Evolutionary conservation across 2,797 vertebrate genomes (phyloP).

Genomic region (Onychomys arenicola): DNA sequence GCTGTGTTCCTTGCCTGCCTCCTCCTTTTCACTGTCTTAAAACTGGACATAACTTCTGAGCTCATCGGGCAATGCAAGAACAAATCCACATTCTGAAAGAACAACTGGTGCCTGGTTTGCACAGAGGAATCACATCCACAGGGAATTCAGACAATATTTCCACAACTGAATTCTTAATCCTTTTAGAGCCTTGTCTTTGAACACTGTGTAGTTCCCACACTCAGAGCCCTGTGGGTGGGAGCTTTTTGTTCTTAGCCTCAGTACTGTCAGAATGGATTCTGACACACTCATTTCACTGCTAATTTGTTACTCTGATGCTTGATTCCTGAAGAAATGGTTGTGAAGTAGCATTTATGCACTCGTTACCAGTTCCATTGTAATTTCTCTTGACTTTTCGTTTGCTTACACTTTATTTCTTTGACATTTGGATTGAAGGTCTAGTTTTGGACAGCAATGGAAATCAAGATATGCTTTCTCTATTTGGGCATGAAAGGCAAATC

Average conservation of each 20-base stretch:
- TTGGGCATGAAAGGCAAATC: conserved; percentile 65
- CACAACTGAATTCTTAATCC: neutral
- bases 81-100: neutral
- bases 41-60: conserved; percentile 35
- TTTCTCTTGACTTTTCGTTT: conserved; percentile 61
- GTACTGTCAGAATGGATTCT: conserved; percentile 47
- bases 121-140: neutral
- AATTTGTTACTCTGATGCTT: conserved; percentile 46
- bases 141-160: conserved; percentile 23
- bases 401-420: conserved; percentile 69
- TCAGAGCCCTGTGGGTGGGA: neutral
- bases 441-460: conserved; percentile 66
- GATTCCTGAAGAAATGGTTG: conserved; percentile 63
- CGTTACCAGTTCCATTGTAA: conserved; percentile 32
- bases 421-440: conserved; percentile 62
- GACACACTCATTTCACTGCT: conserved; percentile 45
- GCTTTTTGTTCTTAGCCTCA: conserved; percentile 50
- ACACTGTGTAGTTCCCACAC: neutral
- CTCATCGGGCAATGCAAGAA: neutral
- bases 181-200: neutral
- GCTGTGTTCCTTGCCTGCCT: neutral
- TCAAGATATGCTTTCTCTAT: conserved; percentile 37
- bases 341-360: conserved; percentile 46
- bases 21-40: conserved; percentile 25
- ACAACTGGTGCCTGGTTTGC: neutral